These are phyloP conservation scores for Noctua fimbriata DNA, from an alignment of 2,888 invertebrate species.

Conservation along the genomic window DNA sequence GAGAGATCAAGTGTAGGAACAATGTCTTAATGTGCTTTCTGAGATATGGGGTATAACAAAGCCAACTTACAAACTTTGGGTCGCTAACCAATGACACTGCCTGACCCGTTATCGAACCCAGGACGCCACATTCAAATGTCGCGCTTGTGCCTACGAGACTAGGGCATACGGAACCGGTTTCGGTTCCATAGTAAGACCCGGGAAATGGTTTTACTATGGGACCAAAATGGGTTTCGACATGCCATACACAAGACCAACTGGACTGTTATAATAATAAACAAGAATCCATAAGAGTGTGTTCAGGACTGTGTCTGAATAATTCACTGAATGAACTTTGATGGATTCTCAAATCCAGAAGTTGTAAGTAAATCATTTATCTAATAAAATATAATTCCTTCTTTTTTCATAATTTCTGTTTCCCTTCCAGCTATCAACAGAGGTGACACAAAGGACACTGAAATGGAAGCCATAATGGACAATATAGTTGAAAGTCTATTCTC, in stretches of 20 bases:
- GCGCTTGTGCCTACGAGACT: neutral
- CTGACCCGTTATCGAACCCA: neutral
- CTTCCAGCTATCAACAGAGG: slow-evolving; percentile 96
- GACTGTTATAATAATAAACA: neutral
- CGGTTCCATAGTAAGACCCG: no score
- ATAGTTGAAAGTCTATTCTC: slow-evolving; percentile 99
- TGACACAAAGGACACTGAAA: slow-evolving; percentile 98
- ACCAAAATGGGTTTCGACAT: no score
- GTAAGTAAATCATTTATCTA: neutral
- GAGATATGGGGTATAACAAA: no score
- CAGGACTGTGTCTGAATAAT: neutral
- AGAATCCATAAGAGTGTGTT: neutral
- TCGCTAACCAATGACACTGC: no score
- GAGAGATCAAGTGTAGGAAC: no score
- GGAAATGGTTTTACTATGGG: no score
- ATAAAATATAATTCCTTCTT: neutral
- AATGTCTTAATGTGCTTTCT: no score
- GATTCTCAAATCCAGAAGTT: neutral
- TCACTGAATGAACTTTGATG: neutral
- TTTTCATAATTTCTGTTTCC: neutral
- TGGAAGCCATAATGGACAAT: slow-evolving; percentile 97
- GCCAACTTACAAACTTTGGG: no score
- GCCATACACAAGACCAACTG: neutral
- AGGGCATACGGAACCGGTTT: no score
- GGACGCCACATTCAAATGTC: neutral